Percentiles rank a stretch among this genome's conserved stretches.
Evolutionary conservation across 2,113 vertebrate species (phyloP).

Genomic region (Ceyx cyanopectus): DNA sequence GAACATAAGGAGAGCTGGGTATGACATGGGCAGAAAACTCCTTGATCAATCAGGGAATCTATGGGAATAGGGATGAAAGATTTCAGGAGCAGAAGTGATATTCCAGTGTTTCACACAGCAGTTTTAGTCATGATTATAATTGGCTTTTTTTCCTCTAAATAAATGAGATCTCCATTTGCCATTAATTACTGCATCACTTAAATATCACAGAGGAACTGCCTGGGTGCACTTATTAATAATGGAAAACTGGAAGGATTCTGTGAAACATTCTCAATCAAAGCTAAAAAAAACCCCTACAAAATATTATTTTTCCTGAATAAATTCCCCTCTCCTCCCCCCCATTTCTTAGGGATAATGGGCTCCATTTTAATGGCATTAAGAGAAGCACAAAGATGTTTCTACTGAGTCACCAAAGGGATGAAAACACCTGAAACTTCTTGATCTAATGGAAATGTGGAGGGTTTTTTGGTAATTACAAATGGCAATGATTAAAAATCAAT

Average conservation of each 20-base stretch:
- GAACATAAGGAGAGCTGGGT: not conserved
- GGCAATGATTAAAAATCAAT: too few relatives aligned
- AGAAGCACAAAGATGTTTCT: not conserved
- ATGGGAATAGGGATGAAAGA: not conserved
- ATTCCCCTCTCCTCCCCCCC: not conserved
- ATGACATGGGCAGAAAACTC: not conserved
- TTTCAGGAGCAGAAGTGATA: not conserved
- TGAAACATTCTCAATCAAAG: conserved; percentile 26
- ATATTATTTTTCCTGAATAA: not conserved
- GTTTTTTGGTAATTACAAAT: not conserved
- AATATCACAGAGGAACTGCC: conserved; percentile 23
- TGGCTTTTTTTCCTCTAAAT: not conserved
- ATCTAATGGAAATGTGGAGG: not conserved
- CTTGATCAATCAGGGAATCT: not conserved
- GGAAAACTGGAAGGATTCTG: not conserved
- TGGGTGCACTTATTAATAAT: conserved; percentile 33
- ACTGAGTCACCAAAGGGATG: not conserved
- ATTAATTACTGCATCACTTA: conserved; percentile 39
- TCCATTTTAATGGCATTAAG: not conserved
- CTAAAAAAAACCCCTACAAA: not conserved
- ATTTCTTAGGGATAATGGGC: not conserved
- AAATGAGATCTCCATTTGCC: conserved; percentile 53
- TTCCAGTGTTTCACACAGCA: not conserved
- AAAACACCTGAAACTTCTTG: not conserved
- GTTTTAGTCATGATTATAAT: not conserved